phyloP scores from a whole-genome alignment of 2,797 vertebrate species.

The Ptychobarbus kaznakovi region DNA sequence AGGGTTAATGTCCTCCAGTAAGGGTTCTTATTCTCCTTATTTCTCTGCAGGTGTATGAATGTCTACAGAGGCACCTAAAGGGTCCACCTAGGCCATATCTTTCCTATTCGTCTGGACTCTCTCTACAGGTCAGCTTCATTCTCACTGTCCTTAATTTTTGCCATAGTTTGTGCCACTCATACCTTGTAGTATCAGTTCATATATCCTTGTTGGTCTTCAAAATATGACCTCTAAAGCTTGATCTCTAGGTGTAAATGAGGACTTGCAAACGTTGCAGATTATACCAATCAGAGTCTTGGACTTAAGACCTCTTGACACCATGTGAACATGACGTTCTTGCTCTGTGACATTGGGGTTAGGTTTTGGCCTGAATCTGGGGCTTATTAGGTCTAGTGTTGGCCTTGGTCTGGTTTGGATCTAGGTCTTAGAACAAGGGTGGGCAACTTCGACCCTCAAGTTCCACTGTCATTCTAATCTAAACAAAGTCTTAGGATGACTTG shows the following conservation, averaged over 20 bases:
- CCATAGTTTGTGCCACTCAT: not conserved
- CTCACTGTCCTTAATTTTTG: not conserved
- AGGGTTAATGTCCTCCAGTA: not conserved
- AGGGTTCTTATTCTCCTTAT: not conserved
- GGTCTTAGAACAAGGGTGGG: not conserved
- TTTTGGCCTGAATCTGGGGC: not conserved
- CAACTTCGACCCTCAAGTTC: not conserved
- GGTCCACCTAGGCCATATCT: slow-evolving; percentile 76
- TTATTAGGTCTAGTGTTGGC: not conserved
- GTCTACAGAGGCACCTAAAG: slow-evolving; percentile 83
- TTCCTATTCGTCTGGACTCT: slow-evolving; percentile 78
- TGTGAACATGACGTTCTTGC: not conserved
- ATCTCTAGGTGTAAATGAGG: not conserved
- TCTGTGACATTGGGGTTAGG: not conserved
- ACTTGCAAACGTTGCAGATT: not conserved
- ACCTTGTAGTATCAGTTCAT: not conserved
- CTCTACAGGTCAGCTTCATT: slow-evolving; percentile 81
- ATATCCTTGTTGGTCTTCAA: not conserved
- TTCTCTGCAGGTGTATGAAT: slow-evolving; percentile 84
- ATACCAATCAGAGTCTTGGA: not conserved
- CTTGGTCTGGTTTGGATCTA: not conserved
- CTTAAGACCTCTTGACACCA: not conserved
- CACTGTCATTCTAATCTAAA: not conserved
- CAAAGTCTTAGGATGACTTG: not conserved
- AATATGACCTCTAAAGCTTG: not conserved